phyloP scores from a whole-genome alignment of 30 jellyfish, hydroid and myxozoan genomes.

The Phacellophora camtschatica region DNA sequence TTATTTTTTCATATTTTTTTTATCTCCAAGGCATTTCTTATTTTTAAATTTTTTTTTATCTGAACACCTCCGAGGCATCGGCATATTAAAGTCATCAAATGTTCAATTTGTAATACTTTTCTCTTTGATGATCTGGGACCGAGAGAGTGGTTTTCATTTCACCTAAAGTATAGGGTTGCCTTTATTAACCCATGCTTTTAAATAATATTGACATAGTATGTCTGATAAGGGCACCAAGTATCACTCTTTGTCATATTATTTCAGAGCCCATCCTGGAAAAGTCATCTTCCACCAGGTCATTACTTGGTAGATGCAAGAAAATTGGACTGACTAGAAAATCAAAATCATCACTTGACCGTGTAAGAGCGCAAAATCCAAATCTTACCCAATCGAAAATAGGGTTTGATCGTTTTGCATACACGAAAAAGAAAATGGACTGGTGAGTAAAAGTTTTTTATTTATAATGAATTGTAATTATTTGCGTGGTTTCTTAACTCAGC shows the following conservation, averaged over 20 bases:
- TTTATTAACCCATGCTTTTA: neutral
- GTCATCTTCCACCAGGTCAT: neutral
- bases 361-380: conserved; percentile 28
- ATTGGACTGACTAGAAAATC: conserved; percentile 47
- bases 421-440: conserved; percentile 30
- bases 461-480: too few species aligned
- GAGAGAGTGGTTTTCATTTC: too few species aligned
- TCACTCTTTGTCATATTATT: neutral
- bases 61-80: too few species aligned
- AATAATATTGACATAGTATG: too few species aligned
- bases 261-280: conserved; percentile 24
- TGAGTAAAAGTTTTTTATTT: too few species aligned
- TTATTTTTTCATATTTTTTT: neutral
- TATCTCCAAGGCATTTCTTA: too few species aligned
- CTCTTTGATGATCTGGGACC: too few species aligned
- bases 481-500: neutral
- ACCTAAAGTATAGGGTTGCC: neutral
- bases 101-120: too few species aligned
- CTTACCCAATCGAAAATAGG: conserved; percentile 38
- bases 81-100: too few species aligned
- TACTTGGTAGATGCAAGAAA: conserved; percentile 39
- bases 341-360: conserved; percentile 39
- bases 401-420: conserved; percentile 27
- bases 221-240: too few species aligned
- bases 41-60: too few species aligned